phyloP scores from a whole-genome alignment of 2,113 vertebrate species.

The Neotragus moschatus region DNA sequence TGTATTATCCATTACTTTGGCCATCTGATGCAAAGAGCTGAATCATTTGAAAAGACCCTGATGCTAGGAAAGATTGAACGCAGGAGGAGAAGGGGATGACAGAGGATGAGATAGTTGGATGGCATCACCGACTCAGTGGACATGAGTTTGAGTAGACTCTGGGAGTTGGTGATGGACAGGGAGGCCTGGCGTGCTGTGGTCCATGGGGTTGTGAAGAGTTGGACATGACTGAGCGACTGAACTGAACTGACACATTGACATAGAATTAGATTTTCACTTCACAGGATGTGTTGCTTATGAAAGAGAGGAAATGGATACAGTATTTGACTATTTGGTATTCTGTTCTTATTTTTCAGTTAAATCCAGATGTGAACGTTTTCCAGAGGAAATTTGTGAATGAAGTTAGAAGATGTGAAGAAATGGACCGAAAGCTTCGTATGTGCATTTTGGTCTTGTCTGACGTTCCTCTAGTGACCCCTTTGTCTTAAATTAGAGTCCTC shows the following conservation, averaged over 20 bases:
- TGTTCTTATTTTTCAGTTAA: slow-evolving; percentile 84
- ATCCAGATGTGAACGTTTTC: slow-evolving; percentile 98
- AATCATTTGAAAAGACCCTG: neutral
- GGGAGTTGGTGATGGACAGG: neutral
- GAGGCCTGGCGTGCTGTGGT: neutral
- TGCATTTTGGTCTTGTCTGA: slow-evolving; percentile 4
- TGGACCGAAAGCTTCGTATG: slow-evolving; percentile 97
- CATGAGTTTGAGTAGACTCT: neutral
- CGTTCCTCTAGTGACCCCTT: neutral
- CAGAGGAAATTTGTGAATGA: slow-evolving; percentile 99
- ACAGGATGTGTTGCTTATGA: neutral
- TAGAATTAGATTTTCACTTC: neutral
- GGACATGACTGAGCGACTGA: neutral
- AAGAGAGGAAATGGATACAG: neutral
- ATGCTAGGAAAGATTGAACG: neutral
- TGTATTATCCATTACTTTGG: neutral
- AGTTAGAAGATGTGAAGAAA: slow-evolving; percentile 96
- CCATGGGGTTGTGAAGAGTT: neutral
- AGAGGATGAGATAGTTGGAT: neutral
- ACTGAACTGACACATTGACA: neutral
- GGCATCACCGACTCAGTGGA: neutral
- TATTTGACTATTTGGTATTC: neutral
- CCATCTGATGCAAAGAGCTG: neutral
- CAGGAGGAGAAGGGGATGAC: neutral
- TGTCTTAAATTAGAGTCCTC: neutral